Evolutionary conservation across 2,113 vertebrate species (phyloP).

Genomic region (Rhodinocichla rosea): DNA sequence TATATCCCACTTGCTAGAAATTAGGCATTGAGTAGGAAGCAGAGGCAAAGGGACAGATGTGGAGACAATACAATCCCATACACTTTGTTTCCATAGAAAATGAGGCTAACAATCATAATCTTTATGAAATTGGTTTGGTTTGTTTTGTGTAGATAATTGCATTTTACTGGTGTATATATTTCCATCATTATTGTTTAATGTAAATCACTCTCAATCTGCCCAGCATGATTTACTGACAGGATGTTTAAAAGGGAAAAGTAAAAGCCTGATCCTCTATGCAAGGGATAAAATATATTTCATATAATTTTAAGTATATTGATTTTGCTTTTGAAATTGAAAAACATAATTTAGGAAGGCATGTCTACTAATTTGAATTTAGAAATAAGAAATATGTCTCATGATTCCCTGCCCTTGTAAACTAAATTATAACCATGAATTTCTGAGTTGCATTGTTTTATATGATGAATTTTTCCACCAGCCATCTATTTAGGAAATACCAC

Average conservation of each 20-base stretch:
- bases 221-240: not conserved
- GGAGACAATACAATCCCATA: not conserved
- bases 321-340: not conserved
- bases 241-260: not conserved
- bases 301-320: not conserved
- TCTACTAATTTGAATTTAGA: slow-evolving; percentile 21
- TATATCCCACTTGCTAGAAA: not conserved
- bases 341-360: not conserved
- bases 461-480: not conserved
- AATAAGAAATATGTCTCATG: not conserved
- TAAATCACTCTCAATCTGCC: not conserved
- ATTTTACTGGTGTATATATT: not conserved
- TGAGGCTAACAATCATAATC: not conserved
- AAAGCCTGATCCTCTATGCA: not conserved
- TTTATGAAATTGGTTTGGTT: not conserved
- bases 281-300: not conserved
- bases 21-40: not conserved
- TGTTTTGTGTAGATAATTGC: not conserved
- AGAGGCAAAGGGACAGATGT: not conserved
- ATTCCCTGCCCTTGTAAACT: not conserved
- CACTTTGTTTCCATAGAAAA: not conserved
- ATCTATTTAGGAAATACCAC: not conserved
- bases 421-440: slow-evolving; percentile 10
- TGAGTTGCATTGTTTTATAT: not conserved
- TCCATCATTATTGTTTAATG: not conserved